Evolutionary conservation across 2,113 vertebrate species (phyloP), one percentile per base, ranked within the genome.

Genomic region (Ptyas mucosa): DNA sequence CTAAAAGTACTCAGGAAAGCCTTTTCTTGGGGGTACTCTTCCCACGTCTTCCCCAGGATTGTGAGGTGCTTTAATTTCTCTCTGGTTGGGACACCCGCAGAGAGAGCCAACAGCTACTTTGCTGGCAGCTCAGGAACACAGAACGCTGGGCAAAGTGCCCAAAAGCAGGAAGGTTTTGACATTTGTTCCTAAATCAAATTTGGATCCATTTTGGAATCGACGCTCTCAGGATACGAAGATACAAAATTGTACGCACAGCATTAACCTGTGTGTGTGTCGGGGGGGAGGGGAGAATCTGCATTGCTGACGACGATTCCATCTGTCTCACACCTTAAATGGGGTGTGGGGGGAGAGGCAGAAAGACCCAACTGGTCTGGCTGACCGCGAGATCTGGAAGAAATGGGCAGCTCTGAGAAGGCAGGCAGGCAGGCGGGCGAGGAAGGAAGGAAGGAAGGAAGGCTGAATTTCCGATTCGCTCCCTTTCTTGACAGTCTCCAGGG

Each of bases 401-500:
- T 11, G 49, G 8, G 49, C 85, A 93, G 92, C 90, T 58, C 43
- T 43, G 15, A 43, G 75, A 11, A 91, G 12, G 4, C 15, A 11
- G 90, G 81, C 90, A 51, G 94, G 90, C 23, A 96, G 87, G 54
- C 3, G 14, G 95, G 96, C 93, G n/a, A 92, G 11, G 5, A 9
- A 15, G 1, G 64, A 3, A 34, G n/a, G 53, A 54, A 54, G 87
- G 88, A 58, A 46, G 54, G 54, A 89, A 52, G 23, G 18, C 34
- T 51, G 91, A 93, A 34, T 87, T 64, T 94, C 95, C 91, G 12
- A 57, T 81, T 81, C 20, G 8, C 8, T 8, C 21, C 11, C 2
- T 88, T 89, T 52, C 94, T 91, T 94, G 94, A 94, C 89, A 89
- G 89, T 95, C 69, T 52, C 69, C 81, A 87, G 93, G 90, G 91